Evolutionary conservation across 1,140 invertebrate genomes (phyloP).

Genomic region (Homalodisca vitripennis): DNA sequence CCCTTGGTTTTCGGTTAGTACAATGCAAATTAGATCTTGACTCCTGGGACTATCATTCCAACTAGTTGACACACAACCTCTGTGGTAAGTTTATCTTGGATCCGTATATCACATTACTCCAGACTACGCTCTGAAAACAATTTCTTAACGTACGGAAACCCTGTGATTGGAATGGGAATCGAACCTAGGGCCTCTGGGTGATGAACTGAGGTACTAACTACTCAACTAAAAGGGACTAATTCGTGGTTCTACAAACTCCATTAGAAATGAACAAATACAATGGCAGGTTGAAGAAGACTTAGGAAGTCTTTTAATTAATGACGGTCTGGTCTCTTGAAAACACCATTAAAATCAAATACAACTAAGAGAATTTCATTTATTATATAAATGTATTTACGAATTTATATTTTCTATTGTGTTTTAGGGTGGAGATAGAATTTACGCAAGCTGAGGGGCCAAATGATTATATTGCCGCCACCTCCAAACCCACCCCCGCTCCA

Average conservation of each 20-base stretch:
- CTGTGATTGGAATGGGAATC: too few species aligned
- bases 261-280: background rate
- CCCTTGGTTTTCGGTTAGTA: too few species aligned
- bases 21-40: too few species aligned
- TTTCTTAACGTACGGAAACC: too few species aligned
- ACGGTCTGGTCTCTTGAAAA: background rate
- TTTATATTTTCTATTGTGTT: constrained; percentile 33
- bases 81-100: too few species aligned
- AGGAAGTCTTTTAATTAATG: background rate
- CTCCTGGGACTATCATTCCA: too few species aligned
- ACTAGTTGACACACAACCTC: too few species aligned
- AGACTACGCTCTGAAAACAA: too few species aligned
- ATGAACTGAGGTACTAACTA: too few species aligned
- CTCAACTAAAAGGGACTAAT: background rate
- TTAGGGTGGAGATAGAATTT: constrained; percentile 81
- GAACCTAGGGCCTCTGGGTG: too few species aligned
- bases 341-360: background rate
- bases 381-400: background rate
- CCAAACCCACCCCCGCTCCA: constrained; percentile 46
- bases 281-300: background rate
- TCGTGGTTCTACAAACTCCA: background rate
- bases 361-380: background rate
- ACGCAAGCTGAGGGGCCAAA: constrained; percentile 71
- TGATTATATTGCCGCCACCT: constrained; percentile 72
- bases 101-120: too few species aligned